Evolutionary conservation across 1,140 invertebrate genomes (phyloP), one percentile per base, ranked within the genome.

Genomic region (Drosophila pseudoobscura): DNA sequence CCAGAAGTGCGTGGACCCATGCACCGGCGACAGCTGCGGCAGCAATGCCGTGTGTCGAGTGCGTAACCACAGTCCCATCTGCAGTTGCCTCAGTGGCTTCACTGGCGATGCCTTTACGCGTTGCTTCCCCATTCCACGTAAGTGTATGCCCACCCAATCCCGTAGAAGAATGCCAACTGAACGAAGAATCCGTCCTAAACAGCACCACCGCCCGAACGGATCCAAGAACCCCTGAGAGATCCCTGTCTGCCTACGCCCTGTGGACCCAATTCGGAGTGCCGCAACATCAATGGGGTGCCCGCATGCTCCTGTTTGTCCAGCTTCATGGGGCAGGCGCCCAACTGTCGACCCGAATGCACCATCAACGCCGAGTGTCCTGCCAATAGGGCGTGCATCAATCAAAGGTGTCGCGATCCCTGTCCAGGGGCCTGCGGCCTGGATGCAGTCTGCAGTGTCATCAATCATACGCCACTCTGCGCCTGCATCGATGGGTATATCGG

Each of bases 301-400:
- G 95, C 95, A 8, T 97, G 96, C 71, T 95, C 95, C 24, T 97
- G 97, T 90, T 90, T 95, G 64, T 93, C 94, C 0, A 95, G 94
- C 61, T 97, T 95, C 78, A 93, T 97, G 55, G 96, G 96, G 9
- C 94, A 95, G 73, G 94, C 97, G 2, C 96, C 96, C 1, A 96
- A 96, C 77, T 97, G 96, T 90, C 93, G 96, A 73, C 96, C 96
- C 2, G 96, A 97, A 91, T 97, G 96, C 91, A 94, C 94, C 2
- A 96, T 96, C 65, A 96, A 96, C 80, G 94, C 95, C 53, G 96
- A 97, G 85, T 97, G 96, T 91, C 93, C 96, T 0, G 95, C 95
- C 53, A 95, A 96, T 82, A 93, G 94, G 79, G 95, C 96, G 1
- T 97, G 96, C 78, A 95, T 96, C 54, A 95, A 95, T 80, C 95